Conservation (phyloP, 1,140 invertebrate species). For the Muscidifurax raptorellus region DNA sequence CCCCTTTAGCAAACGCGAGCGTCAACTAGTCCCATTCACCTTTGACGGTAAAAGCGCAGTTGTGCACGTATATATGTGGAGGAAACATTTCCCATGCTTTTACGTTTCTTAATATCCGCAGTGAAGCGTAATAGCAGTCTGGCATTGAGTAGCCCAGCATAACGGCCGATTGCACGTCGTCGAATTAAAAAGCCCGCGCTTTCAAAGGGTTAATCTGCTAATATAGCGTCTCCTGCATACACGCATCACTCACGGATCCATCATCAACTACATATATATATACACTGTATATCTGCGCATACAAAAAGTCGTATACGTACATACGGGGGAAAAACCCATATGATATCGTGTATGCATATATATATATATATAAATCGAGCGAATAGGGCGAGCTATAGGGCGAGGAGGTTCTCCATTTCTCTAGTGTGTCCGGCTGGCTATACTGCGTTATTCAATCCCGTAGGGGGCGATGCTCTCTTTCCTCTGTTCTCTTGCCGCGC, state of each 20-base stretch:
- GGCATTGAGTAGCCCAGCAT: background rate
- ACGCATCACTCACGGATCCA: background rate
- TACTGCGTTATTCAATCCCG: slow-evolving; percentile 9
- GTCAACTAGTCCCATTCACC: background rate
- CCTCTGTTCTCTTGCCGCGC: background rate
- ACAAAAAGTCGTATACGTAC: background rate
- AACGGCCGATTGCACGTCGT: background rate
- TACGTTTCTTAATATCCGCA: background rate
- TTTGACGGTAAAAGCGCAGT: background rate
- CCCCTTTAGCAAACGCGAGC: background rate
- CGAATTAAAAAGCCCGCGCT: background rate
- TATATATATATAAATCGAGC: too few species aligned
- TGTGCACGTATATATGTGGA: background rate
- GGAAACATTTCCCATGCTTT: background rate
- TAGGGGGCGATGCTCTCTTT: background rate
- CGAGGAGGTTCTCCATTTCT: background rate
- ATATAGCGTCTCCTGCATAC: background rate
- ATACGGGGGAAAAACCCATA: background rate
- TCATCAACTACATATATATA: background rate
- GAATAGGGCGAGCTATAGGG: too few species aligned
- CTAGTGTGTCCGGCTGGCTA: background rate
- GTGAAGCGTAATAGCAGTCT: background rate
- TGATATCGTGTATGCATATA: background rate
- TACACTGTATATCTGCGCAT: background rate
- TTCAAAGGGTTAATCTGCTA: slow-evolving; percentile 18